Base-by-base conservation (phyloP, 2,797 vertebrate species). In the Sarcophilus harrisii region DNA sequence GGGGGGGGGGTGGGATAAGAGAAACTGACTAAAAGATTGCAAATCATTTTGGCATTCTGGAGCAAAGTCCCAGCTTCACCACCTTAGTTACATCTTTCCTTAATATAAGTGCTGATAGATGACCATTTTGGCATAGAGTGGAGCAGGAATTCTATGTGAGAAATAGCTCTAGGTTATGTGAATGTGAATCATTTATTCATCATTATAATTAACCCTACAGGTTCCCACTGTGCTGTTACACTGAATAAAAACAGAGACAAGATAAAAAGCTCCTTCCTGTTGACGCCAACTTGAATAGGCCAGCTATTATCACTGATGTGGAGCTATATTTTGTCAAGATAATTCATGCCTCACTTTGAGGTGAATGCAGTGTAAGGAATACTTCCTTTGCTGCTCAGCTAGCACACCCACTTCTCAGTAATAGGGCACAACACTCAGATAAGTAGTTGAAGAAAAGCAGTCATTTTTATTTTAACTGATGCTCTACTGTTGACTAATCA, bases 171-270 rank as follows among this genome's bases (percentile, higher is more conserved):
- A 93, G 98, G 96, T 98, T 98, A 97, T 94, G 93, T 95, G 96
- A 98, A 98, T 96, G 98, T 94, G 92, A 97, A 95, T 97, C 91
- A 94, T 97, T 96, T 97, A 97, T 96, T 96, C 95, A 94, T 96
- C 97, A 96, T 97, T 95, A 96, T 97, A 97, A 98, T 98, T 98
- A 98, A 98, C 97, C 96, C 97, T 97, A 92, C 96, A 97, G 95
- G 58, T 96, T 98, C 96, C 97, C 96, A 96, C 96, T 93, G 95
- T 98, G 96, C 66, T 97, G 92, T 97, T 98, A 96, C 29, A 95
- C 57, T 90, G 96, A 98, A 97, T 98, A 97, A 98, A 98, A 98
- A 97, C 95, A 96, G 97, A 98, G 95, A 96, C 96, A 58, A 91
- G 66, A 91, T 97, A 96, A 98, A 97, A 98, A 98, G 92, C 93